These are phyloP conservation scores for Bradysia coprophila DNA, from an alignment of 1,140 invertebrate genomes.

Conservation along the genomic window DNA sequence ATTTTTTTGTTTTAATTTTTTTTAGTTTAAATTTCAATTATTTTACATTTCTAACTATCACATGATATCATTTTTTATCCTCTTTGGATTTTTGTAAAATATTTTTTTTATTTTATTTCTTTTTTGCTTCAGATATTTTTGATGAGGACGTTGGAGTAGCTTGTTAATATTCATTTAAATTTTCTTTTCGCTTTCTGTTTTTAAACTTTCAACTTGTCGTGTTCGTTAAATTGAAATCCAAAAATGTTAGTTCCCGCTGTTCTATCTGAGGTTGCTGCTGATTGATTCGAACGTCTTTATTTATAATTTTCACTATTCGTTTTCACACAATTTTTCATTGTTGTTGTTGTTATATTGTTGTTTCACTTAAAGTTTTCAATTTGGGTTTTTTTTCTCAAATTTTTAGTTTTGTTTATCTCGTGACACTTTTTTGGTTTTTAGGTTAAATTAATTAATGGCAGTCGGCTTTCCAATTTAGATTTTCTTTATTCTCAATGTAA, in stretches of 20 bases:
- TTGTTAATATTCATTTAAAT: background rate
- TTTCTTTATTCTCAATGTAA: constrained; percentile 1
- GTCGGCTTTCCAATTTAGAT: constrained; percentile 1
- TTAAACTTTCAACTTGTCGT: too few relatives aligned
- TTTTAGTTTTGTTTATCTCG: too few relatives aligned
- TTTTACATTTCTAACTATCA: background rate
- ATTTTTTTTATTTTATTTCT: background rate
- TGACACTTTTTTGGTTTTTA: constrained; percentile 1
- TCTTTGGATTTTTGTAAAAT: background rate
- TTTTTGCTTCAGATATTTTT: background rate
- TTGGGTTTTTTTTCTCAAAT: constrained; percentile 1
- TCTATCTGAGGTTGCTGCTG: constrained; percentile 1
- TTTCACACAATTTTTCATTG: too few relatives aligned
- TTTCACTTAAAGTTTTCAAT: constrained; percentile 2
- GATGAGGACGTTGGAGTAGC: background rate
- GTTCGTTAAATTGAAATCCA: too few relatives aligned
- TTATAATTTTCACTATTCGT: background rate
- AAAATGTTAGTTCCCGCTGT: too few relatives aligned
- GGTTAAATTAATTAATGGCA: constrained; percentile 2
- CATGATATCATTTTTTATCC: too few relatives aligned
- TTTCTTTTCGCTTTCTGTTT: too few relatives aligned
- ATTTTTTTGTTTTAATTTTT: background rate
- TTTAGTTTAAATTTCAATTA: background rate
- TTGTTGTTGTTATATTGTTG: background rate
- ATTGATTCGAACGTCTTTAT: background rate